phyloP scores from a whole-genome alignment of 2,113 vertebrate genomes.

The Cebidichthys violaceus region DNA sequence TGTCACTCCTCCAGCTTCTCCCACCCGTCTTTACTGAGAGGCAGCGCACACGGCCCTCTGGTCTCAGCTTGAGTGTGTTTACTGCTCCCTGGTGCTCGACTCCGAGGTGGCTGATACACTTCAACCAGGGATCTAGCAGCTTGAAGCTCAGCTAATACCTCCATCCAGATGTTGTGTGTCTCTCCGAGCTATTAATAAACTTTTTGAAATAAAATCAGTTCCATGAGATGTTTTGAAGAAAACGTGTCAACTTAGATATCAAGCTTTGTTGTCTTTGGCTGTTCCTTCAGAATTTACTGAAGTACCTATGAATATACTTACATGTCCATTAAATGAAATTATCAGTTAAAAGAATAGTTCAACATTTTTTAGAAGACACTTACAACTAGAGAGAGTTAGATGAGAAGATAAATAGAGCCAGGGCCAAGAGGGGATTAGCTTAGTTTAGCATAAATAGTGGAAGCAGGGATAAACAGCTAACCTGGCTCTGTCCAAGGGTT shows the following conservation, averaged over 20 bases:
- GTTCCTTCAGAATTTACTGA: not conserved
- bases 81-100: constrained; percentile 36
- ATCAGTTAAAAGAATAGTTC: not conserved
- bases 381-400: not conserved
- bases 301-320: not conserved
- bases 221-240: not conserved
- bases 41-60: constrained; percentile 16
- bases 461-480: not conserved
- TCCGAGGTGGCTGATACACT: constrained; percentile 37
- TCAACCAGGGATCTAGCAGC: constrained; percentile 7
- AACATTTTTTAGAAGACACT: not conserved
- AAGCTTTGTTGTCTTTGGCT: not conserved
- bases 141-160: constrained; percentile 10
- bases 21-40: constrained; percentile 41
- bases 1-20: constrained; percentile 54
- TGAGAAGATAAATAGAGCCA: not conserved
- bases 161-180: not conserved
- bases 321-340: not conserved
- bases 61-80: constrained; percentile 48
- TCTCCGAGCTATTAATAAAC: not conserved
- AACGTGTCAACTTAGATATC: not conserved
- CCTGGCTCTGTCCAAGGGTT: not conserved
- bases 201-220: constrained; percentile 1
- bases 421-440: not conserved
- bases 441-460: not conserved